A percentile compares a stretch with the other conserved stretches of the same genome.
phyloP scores from a whole-genome alignment of 2,113 vertebrate species.

The Felis chaus region DNA sequence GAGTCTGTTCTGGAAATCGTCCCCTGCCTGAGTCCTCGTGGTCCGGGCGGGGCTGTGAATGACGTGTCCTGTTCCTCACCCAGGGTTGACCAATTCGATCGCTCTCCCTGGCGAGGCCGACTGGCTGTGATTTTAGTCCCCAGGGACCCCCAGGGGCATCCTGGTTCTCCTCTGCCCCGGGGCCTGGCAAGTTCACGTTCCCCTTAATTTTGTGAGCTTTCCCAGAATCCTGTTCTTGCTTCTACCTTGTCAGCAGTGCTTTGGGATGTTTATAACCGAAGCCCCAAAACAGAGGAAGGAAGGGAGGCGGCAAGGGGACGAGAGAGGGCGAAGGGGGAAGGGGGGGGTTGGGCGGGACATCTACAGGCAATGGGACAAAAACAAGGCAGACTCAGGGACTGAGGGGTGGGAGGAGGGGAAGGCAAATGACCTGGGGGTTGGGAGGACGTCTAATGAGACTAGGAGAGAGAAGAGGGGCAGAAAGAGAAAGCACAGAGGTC shows the following conservation, averaged over 20 bases:
- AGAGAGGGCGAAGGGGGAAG: too few relatives aligned
- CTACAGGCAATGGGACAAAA: too few relatives aligned
- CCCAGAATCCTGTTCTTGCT: neutral
- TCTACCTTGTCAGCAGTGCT: neutral
- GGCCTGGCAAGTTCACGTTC: neutral
- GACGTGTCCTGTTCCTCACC: neutral
- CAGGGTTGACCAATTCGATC: neutral
- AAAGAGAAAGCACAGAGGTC: neutral
- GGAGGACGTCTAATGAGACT: rapidly evolving
- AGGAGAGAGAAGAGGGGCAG: neutral
- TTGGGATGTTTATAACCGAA: constrained; percentile 24
- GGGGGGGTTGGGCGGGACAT: too few relatives aligned
- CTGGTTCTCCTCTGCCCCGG: neutral
- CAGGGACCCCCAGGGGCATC: neutral
- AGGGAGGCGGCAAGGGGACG: neutral
- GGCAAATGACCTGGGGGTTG: neutral
- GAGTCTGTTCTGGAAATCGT: neutral
- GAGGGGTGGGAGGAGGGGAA: rapidly evolving
- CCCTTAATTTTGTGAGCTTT: neutral
- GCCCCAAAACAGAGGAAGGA: neutral
- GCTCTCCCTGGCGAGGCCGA: neutral
- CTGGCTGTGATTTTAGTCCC: neutral
- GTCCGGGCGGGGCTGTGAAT: neutral
- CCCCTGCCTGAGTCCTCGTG: neutral
- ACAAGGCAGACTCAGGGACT: neutral